Base-by-base conservation (phyloP, 2,113 vertebrate species). In the Corythornis cristatus region DNA sequence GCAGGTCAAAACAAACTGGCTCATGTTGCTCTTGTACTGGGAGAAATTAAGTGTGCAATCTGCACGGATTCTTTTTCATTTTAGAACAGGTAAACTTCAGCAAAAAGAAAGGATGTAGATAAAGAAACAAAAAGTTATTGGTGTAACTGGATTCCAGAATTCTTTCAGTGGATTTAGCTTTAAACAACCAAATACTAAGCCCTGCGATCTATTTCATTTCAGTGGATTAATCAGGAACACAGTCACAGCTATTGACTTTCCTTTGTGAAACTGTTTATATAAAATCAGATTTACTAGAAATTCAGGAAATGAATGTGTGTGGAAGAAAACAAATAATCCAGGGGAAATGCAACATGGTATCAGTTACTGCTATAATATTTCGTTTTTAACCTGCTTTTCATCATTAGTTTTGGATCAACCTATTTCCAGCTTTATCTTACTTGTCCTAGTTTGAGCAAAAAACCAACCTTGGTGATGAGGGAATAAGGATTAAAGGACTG, bases 271-370 rank as follows among this genome's bases (percentile, higher is more conserved):
- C 85, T 94, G 94, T 96, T 92, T 95, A 88, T 90, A 80, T 25
- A 82, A 92, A 94, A 91, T 85, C 70, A 87, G 94, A 88, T 87
- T 94, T 93, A 80, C 85, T 87, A 95, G 78, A 96, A 89, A 78
- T 88, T 93, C 80, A 93, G 94, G 93, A 96, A 96, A 95, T 95
- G 87, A 96, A 93, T 64, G 87, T 88, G 95, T 90, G 93, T 94
- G 62, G 90, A 94, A 93, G 90, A 94, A 94, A 93, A 91, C 91
- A 97, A 96, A 93, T 82, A 96, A 95, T 93, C 86, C 43, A 53
- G 73, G 12, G 57, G 86, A 90, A 74, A 88, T 88, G 91, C 83
- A 86, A 51, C 40, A 18, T 53, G 73, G 86, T 96, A 78, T 94
- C 81, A 92, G 48, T 97, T 97, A 89, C 86, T 92, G 75, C 77